Conservation (phyloP, 92 coral and sea anemone species). For the Montipora capitata region DNA sequence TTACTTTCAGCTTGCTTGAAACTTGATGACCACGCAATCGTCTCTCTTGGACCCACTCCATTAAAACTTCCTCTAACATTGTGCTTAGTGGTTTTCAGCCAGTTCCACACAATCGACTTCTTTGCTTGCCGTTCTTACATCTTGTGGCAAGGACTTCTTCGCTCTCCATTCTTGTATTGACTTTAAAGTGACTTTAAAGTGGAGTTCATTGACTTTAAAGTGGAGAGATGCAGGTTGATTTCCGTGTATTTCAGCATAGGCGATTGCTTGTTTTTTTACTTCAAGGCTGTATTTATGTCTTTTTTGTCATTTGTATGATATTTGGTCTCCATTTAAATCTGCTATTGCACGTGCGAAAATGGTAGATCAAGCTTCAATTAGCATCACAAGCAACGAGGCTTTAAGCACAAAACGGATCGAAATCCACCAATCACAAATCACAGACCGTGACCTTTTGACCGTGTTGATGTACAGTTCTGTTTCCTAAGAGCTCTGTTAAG, state of each 20-base stretch:
- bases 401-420: too few relatives aligned
- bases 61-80: slow-evolving; percentile 58
- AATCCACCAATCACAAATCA: neutral
- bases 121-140: slow-evolving; percentile 55
- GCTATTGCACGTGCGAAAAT: neutral
- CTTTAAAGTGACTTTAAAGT: too few relatives aligned
- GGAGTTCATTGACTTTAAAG: too few relatives aligned
- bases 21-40: slow-evolving; percentile 67
- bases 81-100: slow-evolving; percentile 68
- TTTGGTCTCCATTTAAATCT: slow-evolving; percentile 34
- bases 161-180: slow-evolving; percentile 58
- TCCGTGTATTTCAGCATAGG: slow-evolving; percentile 74
- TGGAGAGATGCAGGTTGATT: slow-evolving; percentile 84
- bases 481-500: too few relatives aligned
- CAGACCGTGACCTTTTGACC: too few relatives aligned
- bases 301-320: slow-evolving; percentile 71
- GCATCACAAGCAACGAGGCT: too few relatives aligned
- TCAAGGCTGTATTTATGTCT: slow-evolving; percentile 73
- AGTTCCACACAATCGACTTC: slow-evolving; percentile 70
- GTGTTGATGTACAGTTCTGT: too few relatives aligned
- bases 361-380: neutral
- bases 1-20: slow-evolving; percentile 40
- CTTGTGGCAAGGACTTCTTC: slow-evolving; percentile 53
- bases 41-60: slow-evolving; percentile 68
- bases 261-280: slow-evolving; percentile 76